Conservation (phyloP, 1,140 invertebrate species). For the Temnothorax curvispinosus region DNA sequence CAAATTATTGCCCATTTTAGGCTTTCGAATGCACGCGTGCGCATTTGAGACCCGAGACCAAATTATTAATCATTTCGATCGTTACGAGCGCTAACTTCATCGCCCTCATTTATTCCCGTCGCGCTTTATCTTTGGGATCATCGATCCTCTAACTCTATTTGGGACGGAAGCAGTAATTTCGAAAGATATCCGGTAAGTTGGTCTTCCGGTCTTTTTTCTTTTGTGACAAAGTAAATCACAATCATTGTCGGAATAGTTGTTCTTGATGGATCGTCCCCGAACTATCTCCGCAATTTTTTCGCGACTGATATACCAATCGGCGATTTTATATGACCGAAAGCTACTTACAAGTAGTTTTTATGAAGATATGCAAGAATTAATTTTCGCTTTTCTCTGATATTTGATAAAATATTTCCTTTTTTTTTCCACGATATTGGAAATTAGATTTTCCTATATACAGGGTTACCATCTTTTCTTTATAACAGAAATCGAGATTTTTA, state of each 20-base stretch:
- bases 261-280: neutral
- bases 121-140: constrained; percentile 48
- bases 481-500: no score
- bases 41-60: neutral
- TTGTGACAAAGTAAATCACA: constrained; percentile 41
- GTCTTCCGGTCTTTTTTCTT: constrained; percentile 20
- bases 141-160: constrained; percentile 47
- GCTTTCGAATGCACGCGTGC: neutral
- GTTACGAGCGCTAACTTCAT: constrained; percentile 48
- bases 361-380: neutral
- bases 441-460: neutral
- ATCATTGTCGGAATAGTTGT: constrained; percentile 29
- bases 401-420: neutral
- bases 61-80: constrained; percentile 44
- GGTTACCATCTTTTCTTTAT: no score
- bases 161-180: constrained; percentile 55
- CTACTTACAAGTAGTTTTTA: neutral
- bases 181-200: constrained; percentile 34
- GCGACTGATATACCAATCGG: neutral
- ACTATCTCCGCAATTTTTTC: neutral
- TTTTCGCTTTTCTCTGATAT: neutral
- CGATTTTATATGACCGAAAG: neutral
- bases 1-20: neutral
- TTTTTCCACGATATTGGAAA: neutral
- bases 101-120: constrained; percentile 45